Base-by-base conservation (phyloP, 2,797 vertebrate species). In the Neosalanx taihuensis region DNA sequence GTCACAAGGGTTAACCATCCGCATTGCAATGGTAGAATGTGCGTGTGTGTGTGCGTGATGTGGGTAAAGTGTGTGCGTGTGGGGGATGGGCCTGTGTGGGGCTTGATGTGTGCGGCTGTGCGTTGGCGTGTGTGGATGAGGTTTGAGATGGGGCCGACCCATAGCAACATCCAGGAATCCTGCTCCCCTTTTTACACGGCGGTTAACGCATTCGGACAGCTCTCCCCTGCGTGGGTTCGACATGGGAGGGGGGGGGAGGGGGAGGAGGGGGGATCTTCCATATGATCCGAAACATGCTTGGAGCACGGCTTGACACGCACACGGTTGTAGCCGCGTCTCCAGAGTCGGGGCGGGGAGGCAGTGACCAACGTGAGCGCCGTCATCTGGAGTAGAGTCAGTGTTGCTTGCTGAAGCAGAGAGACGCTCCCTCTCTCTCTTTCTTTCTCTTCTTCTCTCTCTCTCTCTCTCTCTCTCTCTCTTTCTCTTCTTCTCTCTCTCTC, bases 141-240 rank as follows among this genome's bases (percentile, higher is more conserved):
- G 18, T 53, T 10, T 17, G 3, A 53, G 3, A 53, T 17, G 18
- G 51, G 17, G 51, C 1, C 6, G 17, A 53, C 29, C 37, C 37
- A 10, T 10, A 41, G 9, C 35, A 37, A n/a, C n/a, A n/a, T n/a
- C n/a, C n/a, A n/a, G n/a, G n/a, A 20, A 17, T 68, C 15, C 5
- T n/a, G 3, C 69, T 77, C 60, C 68, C 53, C n/a, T n/a, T 76
- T 84, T 77, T 69, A 67, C 37, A 41, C 37, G 1, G 37, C 10
- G 37, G 33, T 10, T 41, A 41, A 41, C 37, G 3, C 0, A 41
- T 60, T 75, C 29, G 84, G 81, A 88, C 81, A 83, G 66, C 17
- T 58, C 71, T 67, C 73, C 64, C n/a, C n/a, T n/a, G 71, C 73
- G 66, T 79, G 74, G 70, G 64, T 17, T 73, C n/a, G 53, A 80